phyloP scores from a whole-genome alignment of 2,888 invertebrate species.

The Parelbella ahira region DNA sequence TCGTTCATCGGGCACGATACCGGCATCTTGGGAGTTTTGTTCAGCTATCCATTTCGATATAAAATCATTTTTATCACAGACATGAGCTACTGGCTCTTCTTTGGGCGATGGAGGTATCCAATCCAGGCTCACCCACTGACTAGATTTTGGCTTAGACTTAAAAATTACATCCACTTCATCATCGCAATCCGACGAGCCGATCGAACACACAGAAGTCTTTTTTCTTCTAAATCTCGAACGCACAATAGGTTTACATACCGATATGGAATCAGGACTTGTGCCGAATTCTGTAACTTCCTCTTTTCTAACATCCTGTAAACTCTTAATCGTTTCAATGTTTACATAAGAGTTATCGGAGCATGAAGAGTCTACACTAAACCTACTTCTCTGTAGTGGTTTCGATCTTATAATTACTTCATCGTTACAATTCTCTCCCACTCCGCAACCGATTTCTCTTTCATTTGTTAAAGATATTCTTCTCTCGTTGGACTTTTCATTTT shows the following conservation, averaged over 20 bases:
- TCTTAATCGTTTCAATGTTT: slow-evolving; percentile 75
- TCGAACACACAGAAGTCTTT: slow-evolving; percentile 76
- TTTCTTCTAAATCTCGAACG: slow-evolving; percentile 71
- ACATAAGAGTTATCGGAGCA: slow-evolving; percentile 81
- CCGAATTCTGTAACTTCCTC: slow-evolving; percentile 57
- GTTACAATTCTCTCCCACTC: slow-evolving; percentile 49
- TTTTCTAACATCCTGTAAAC: slow-evolving; percentile 76
- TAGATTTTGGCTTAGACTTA: slow-evolving; percentile 80
- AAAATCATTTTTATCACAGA: slow-evolving; percentile 79
- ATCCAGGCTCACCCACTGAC: slow-evolving; percentile 79
- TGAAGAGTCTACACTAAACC: slow-evolving; percentile 77
- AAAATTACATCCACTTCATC: slow-evolving; percentile 78
- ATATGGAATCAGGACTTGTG: slow-evolving; percentile 53
- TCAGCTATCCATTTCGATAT: slow-evolving; percentile 78
- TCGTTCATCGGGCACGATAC: slow-evolving; percentile 68
- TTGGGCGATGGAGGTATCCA: slow-evolving; percentile 75
- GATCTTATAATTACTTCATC: slow-evolving; percentile 64
- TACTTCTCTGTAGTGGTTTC: slow-evolving; percentile 62
- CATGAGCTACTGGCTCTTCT: slow-evolving; percentile 74
- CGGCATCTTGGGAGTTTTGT: slow-evolving; percentile 68
- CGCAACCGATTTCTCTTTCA: slow-evolving; percentile 73
- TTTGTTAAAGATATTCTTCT: slow-evolving; percentile 71
- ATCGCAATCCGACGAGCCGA: slow-evolving; percentile 76
- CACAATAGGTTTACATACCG: slow-evolving; percentile 54
- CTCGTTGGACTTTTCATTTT: slow-evolving; percentile 75